Percentiles rank a stretch among this genome's conserved stretches.
Conservation (phyloP, 2,113 vertebrate genomes). For the Lontra canadensis region DNA sequence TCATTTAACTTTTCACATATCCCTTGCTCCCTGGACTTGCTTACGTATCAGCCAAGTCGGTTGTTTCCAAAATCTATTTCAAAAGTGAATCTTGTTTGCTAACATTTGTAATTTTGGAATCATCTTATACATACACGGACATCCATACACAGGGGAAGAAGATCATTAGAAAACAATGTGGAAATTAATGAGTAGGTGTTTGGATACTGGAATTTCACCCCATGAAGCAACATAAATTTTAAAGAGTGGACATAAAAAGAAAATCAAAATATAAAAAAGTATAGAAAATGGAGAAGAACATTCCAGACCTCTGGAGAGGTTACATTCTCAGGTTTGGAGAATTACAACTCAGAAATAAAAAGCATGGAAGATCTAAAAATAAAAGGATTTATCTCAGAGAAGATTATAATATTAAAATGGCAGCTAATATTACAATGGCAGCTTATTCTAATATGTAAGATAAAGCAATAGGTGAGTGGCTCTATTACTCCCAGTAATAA, state of each 20-base stretch:
- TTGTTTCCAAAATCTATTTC: slow-evolving; percentile 19
- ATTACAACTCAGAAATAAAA: background rate
- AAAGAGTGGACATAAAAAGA: background rate
- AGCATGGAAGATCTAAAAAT: background rate
- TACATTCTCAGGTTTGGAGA: background rate
- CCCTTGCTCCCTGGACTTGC: background rate
- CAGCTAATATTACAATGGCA: background rate
- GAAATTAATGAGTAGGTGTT: background rate
- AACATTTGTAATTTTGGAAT: background rate
- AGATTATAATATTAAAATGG: background rate
- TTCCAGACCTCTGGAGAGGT: background rate
- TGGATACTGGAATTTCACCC: background rate
- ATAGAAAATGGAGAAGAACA: background rate
- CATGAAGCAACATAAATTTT: background rate
- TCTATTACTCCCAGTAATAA: background rate
- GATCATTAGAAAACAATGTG: background rate
- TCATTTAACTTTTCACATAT: background rate
- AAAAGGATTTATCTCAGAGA: background rate
- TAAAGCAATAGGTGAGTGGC: background rate
- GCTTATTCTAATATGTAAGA: background rate
- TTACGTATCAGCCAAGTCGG: background rate
- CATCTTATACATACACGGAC: background rate
- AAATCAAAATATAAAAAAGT: background rate
- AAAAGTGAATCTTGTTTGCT: slow-evolving; percentile 4
- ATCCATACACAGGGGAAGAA: background rate